Base-by-base conservation (phyloP, 2,888 invertebrate species). In the Copidosoma aretas region DNA sequence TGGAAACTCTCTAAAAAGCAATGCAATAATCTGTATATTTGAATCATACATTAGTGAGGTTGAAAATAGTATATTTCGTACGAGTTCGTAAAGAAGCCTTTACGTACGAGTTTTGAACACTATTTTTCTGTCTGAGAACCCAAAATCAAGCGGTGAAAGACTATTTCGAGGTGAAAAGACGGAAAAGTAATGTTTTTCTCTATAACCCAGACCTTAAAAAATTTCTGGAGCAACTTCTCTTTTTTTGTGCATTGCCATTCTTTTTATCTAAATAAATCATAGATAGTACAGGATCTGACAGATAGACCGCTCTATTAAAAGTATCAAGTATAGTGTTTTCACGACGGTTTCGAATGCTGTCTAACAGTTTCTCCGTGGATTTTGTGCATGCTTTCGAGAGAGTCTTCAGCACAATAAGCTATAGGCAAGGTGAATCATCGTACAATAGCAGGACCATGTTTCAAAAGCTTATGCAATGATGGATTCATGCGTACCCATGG, bases 391-490 rank as follows among this genome's bases (percentile, higher is more conserved):
- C 49, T 52, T 32, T 64, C 64, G n/a, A 51, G 39, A 46, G 58
- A 49, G 25, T 59, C 65, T 46, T 65, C 59, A 17, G 58, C 58
- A 39, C 43, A 65, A 19, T 49, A 64, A 21, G 57, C 58, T 19
- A 64, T 51, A 10, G 58, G 64, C 8, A 63, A 24, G 54, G 57
- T 19, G 32, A 65, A 51, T 17, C 0, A 14, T 59, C n/a, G 10
- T 43, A 39, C 58, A 41, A 59, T 65, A 46, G 58, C 19, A 49
- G 39, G 24, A 25, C 56, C 56, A 64, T 64, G 64, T 3, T n/a
- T 46, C 17, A 64, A 21, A 51, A 65, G 39, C 52, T 64, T 64
- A 32, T 64, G 64, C 24, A 51, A 5, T 22, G 58, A 58, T 25
- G 58, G 57, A 19, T 39, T 59, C 41, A 65, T 49, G 17, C 39